phyloP scores from a whole-genome alignment of 2,113 vertebrate genomes.

The Thamnaconus septentrionalis region DNA sequence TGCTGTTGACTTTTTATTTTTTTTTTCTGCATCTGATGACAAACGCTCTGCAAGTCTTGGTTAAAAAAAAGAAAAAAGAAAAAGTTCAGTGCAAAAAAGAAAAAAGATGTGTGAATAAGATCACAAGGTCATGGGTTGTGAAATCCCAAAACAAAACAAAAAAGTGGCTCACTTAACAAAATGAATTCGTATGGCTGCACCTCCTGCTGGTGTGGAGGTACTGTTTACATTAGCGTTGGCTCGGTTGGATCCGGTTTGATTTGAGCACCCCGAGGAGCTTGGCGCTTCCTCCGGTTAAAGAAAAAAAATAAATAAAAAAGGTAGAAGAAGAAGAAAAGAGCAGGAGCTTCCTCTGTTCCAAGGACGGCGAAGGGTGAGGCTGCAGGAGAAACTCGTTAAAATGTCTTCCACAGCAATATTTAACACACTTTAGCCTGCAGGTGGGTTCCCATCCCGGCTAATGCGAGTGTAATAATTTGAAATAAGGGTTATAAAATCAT shows the following conservation, averaged over 20 bases:
- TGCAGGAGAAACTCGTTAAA: conserved; percentile 57
- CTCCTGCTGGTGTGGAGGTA: conserved; percentile 54
- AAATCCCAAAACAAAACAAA: too few relatives aligned
- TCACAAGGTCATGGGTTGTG: too few relatives aligned
- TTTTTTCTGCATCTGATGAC: too few relatives aligned
- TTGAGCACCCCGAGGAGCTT: background rate
- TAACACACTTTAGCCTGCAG: conserved; percentile 60
- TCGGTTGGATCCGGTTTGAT: conserved; percentile 42
- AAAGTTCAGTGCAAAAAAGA: background rate
- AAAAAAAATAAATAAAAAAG: too few relatives aligned
- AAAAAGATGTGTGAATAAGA: too few relatives aligned
- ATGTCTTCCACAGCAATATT: conserved; percentile 64
- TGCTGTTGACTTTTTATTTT: too few relatives aligned
- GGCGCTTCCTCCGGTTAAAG: too few relatives aligned
- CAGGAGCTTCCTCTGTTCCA: conserved; percentile 47
- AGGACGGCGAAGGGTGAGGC: conserved; percentile 62
- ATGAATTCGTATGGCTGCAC: conserved; percentile 42
- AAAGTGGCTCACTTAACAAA: conserved; percentile 43
- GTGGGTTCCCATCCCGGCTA: conserved; percentile 46
- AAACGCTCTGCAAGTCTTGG: too few relatives aligned
- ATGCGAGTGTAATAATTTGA: conserved; percentile 59
- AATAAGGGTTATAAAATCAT: conserved; percentile 59
- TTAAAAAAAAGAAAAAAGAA: background rate
- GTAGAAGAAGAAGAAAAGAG: too few relatives aligned
- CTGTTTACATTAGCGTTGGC: conserved; percentile 67